Base-by-base conservation (phyloP, 2,113 vertebrate genomes). In the Penelope pileata region DNA sequence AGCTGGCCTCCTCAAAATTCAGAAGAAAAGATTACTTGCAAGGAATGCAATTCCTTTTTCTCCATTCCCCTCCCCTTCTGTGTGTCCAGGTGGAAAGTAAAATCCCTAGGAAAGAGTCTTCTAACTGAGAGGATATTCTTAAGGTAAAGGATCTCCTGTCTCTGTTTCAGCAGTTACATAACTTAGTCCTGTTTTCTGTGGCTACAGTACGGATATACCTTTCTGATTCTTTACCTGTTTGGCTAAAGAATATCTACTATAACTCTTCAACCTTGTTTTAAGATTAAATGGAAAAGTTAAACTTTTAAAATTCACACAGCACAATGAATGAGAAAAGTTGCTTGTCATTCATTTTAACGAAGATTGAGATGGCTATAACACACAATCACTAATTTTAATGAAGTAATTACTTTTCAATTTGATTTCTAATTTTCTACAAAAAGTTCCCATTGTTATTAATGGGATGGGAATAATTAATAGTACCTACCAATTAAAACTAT, bases 371-470 rank as follows among this genome's bases (percentile, higher is more conserved):
- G 38, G 11, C 32, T 91, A 34, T 63, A 72, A 19, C 24, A 81
- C 24, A 72, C 30, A 72, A 89, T 84, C 74, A 63, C 38, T 78
- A 78, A 84, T 78, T 94, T 42, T 91, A 86, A 91, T 84, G 59
- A 86, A 78, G 59, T 92, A 74, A 83, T 92, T 92, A 78, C n/a
- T 83, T 92, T 89, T 92, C 22, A 92, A 92, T 89, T 92, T 4
- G 7, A 89, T 89, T 93, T 78, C 51, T 82, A 66, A 91, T 86
- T 83, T 91, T 58, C 56, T 47, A 58, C 18, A 70, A 63, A 78
- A 62, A 70, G 3, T 38, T 73, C 34, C 40, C 7, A 16, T 76
- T 72, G 16, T 75, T 83, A 68, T 21, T 85, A 82, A 83, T 63
- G 19, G 13, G 68, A 83, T 3, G 3, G 27, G 43, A 83, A 85